These are phyloP conservation scores for Sapajus apella DNA, from an alignment of 2,113 vertebrate species.

Conservation along the genomic window DNA sequence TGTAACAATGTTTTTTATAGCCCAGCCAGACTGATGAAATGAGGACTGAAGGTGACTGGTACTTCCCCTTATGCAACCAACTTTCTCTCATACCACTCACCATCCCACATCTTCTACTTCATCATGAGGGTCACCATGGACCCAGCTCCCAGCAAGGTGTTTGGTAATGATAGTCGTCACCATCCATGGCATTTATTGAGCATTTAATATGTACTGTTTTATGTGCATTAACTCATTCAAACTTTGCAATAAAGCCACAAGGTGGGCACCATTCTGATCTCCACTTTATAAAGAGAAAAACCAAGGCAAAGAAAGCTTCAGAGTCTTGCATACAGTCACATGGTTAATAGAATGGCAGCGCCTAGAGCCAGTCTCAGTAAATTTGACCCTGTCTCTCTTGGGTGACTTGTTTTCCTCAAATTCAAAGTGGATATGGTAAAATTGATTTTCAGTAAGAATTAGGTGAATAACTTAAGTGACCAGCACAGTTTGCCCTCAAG, in stretches of 20 bases:
- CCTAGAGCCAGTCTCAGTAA: neutral
- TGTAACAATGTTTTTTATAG: rapidly evolving
- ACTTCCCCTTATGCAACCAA: neutral
- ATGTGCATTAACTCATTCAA: neutral
- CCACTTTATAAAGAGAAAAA: neutral
- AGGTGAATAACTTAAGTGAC: neutral
- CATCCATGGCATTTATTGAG: neutral
- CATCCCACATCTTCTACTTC: neutral
- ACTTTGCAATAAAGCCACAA: neutral
- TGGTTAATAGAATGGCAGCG: neutral
- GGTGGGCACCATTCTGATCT: neutral
- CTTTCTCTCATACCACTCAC: neutral
- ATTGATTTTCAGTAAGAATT: neutral
- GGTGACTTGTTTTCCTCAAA: neutral
- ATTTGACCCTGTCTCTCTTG: neutral
- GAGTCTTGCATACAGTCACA: neutral
- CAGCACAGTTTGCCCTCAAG: neutral
- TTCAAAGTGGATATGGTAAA: neutral
- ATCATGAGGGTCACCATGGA: neutral
- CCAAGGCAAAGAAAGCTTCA: neutral
- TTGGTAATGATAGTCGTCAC: neutral
- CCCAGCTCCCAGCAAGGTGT: neutral
- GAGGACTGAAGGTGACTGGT: neutral
- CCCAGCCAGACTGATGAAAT: neutral
- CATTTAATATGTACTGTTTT: neutral